Evolutionary conservation across 2,113 vertebrate species (phyloP).

Genomic region (Lamprologus sp.): DNA sequence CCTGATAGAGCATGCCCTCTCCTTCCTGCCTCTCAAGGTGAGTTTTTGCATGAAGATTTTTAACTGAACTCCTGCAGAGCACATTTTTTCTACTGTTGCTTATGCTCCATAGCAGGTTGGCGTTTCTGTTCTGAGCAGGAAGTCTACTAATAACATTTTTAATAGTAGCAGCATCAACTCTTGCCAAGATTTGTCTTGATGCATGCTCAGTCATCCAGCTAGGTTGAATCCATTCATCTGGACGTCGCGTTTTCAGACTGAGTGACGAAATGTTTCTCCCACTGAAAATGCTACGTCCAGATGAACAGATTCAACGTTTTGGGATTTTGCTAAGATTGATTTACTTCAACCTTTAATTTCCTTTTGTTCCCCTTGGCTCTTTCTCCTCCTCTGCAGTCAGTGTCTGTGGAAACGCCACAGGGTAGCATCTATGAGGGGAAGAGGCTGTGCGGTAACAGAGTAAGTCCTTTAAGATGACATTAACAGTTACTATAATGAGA

Average conservation of each 20-base stretch:
- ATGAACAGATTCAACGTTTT: background rate
- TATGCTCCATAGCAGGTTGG: background rate
- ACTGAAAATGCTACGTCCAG: background rate
- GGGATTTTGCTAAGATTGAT: background rate
- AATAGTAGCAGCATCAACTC: background rate
- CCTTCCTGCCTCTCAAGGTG: conserved; percentile 85
- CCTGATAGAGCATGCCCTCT: conserved; percentile 84
- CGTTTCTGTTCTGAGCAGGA: background rate
- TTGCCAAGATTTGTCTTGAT: background rate
- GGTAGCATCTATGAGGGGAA: conserved; percentile 80
- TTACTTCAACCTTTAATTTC: background rate
- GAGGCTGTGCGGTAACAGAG: conserved; percentile 80
- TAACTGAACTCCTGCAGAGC: background rate
- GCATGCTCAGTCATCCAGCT: background rate
- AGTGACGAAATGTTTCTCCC: background rate
- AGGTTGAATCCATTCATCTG: background rate
- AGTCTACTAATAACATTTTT: background rate
- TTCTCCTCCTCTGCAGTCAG: conserved; percentile 57
- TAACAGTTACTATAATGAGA: background rate
- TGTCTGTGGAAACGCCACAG: conserved; percentile 85
- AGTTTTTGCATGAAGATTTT: background rate
- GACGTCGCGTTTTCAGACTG: background rate
- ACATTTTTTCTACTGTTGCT: background rate
- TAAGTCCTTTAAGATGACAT: conserved; percentile 45
- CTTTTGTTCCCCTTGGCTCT: background rate